phyloP scores from a whole-genome alignment of 2,113 vertebrate species.

The Neolamprologus variostigma region DNA sequence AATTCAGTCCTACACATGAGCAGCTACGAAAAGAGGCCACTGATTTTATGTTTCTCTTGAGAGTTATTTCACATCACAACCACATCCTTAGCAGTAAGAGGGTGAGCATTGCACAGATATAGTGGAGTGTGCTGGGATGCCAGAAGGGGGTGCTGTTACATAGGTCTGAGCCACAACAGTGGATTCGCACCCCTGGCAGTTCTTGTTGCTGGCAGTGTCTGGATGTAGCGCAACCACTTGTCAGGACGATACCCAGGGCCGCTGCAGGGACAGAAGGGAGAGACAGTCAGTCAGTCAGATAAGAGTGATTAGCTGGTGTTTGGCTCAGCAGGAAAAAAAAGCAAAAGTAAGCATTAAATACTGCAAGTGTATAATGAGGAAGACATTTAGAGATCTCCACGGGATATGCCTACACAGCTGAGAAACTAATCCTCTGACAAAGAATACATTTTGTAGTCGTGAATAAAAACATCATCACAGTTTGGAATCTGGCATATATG shows the following conservation, averaged over 20 bases:
- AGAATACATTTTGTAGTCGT: not conserved
- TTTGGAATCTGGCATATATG: not conserved
- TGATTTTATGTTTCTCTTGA: not conserved
- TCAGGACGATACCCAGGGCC: conserved; percentile 80
- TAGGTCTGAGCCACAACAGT: conserved; percentile 82
- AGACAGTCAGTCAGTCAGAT: conserved; percentile 26
- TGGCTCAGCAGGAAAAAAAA: conserved; percentile 54
- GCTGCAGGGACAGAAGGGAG: conserved; percentile 59
- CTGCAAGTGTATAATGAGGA: conserved; percentile 52
- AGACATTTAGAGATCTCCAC: conserved; percentile 17
- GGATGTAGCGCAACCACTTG: conserved; percentile 86
- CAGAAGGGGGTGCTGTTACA: conserved; percentile 66
- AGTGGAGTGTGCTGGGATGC: conserved; percentile 38
- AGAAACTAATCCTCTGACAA: not conserved
- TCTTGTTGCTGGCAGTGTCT: conserved; percentile 89
- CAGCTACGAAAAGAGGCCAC: not conserved
- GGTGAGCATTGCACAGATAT: conserved; percentile 63
- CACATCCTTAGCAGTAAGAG: conserved; percentile 49
- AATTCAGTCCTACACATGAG: not conserved
- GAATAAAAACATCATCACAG: not conserved
- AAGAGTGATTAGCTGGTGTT: conserved; percentile 40
- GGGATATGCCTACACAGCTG: not conserved
- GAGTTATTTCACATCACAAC: conserved; percentile 36
- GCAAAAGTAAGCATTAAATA: conserved; percentile 50
- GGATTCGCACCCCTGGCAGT: conserved; percentile 83